phyloP scores from a whole-genome alignment of 2,797 vertebrate species.

The Amniataba percoides region DNA sequence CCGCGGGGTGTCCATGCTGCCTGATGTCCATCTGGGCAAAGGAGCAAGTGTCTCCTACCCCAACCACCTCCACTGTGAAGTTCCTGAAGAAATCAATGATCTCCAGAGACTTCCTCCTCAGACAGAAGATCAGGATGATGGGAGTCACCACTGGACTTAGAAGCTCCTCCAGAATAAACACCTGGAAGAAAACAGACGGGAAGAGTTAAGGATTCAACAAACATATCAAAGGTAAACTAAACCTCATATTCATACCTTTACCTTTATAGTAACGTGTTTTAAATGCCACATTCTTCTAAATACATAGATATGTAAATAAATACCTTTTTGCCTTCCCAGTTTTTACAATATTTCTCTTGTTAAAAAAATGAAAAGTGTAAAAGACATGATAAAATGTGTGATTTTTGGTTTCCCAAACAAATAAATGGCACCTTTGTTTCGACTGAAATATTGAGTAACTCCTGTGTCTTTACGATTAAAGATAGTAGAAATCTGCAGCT shows the following conservation, averaged over 20 bases:
- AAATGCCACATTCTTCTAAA: background rate
- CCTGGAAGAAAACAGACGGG: slow-evolving; percentile 77
- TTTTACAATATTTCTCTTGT: too few species aligned
- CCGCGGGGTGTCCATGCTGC: slow-evolving; percentile 95
- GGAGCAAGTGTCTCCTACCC: slow-evolving; percentile 97
- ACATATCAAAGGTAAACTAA: background rate
- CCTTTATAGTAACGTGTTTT: background rate
- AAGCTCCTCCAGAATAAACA: slow-evolving; percentile 97
- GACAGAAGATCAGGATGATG: slow-evolving; percentile 94
- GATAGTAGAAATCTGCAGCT: background rate
- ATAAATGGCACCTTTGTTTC: too few species aligned
- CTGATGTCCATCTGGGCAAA: slow-evolving; percentile 99
- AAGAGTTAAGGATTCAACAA: background rate
- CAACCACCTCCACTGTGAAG: slow-evolving; percentile 97
- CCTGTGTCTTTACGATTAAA: background rate
- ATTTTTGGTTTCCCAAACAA: too few species aligned
- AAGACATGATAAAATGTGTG: too few species aligned
- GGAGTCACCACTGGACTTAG: slow-evolving; percentile 97
- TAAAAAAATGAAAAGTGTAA: too few species aligned
- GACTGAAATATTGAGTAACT: background rate
- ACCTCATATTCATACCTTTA: background rate
- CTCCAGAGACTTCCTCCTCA: slow-evolving; percentile 95
- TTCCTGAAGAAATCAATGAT: slow-evolving; percentile 99
- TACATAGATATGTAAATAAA: too few species aligned
- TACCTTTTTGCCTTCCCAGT: too few species aligned